Base-by-base conservation (phyloP, 2,888 invertebrate species). In the Tiliacea citrago region DNA sequence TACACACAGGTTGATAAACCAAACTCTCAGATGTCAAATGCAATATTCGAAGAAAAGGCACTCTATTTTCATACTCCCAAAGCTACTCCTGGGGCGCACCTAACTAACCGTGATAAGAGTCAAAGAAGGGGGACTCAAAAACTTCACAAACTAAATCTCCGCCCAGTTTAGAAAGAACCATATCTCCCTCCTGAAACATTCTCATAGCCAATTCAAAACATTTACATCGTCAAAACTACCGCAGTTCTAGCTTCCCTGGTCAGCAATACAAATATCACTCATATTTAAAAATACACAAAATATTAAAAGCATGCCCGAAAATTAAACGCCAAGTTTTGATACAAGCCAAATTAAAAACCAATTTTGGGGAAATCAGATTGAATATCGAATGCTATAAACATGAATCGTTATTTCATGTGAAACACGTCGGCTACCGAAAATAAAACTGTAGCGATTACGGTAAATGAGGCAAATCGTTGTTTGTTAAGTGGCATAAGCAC, bases 21-120 rank as follows among this genome's bases (percentile, higher is more conserved):
- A 87, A 91, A 91, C 89, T 92, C 91, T 91, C 88, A 90, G 90
- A 93, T 92, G 92, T 93, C 93, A 93, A 93, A 94, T 93, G 91
- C 92, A 94, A 94, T 93, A 93, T 93, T 93, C 92, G 91, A 92
- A 92, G 92, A 91, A 92, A 91, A 89, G 91, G 91, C 91, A 92
- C 91, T 93, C 89, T 91, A 91, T 92, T 93, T 92, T 91, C 89
- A 90, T 91, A 91, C 87, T 90, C 90, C 89, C 88, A 79, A 87
- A 88, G 91, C 88, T 85, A 88, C 90, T 92, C 93, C 90, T 91
- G 88, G 82, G 90, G 89, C 92, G 92, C 88, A 91, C 82, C 92
- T 94, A 95, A 95, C 94, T 94, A 95, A 95, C 95, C 95, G 94
- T 94, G 94, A 93, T 93, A 92, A 93, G 90, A 93, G 90, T 91